phyloP scores from a whole-genome alignment of 2,797 vertebrate species.

The Hafferia zeledoni region DNA sequence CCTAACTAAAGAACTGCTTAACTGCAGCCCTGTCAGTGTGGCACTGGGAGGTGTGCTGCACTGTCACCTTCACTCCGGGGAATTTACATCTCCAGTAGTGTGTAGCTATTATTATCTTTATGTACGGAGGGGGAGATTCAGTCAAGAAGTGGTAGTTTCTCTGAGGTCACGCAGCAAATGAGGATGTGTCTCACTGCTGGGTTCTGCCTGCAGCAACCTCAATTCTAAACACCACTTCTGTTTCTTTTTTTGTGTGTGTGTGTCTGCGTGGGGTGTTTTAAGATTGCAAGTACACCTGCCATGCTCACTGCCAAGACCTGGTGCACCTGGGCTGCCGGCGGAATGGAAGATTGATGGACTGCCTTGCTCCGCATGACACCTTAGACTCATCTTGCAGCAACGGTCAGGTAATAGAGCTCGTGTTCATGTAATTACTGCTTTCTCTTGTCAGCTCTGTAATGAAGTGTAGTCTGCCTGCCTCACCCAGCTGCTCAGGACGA shows the following conservation, averaged over 20 bases:
- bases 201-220: not conserved
- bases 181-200: not conserved
- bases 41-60: not conserved
- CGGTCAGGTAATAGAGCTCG: conserved; percentile 38
- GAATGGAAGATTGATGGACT: conserved; percentile 68
- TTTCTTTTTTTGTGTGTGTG: not conserved
- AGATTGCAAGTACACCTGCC: conserved; percentile 79
- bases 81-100: not conserved
- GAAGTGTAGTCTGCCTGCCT: not conserved
- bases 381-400: conserved; percentile 2
- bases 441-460: not conserved
- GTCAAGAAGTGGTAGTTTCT: not conserved
- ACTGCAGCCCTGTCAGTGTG: not conserved
- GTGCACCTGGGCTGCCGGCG: conserved; percentile 75
- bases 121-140: fast-evolving
- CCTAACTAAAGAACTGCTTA: not conserved
- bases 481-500: fast-evolving
- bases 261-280: not conserved
- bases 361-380: conserved; percentile 12
- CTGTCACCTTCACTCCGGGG: not conserved
- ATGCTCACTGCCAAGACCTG: conserved; percentile 75
- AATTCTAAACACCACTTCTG: not conserved
- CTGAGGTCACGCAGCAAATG: not conserved
- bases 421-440: not conserved
- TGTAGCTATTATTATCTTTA: not conserved